Evolutionary conservation across 1,140 invertebrate species (phyloP), one percentile per base, ranked within the genome.

Genomic region (Panulirus ornatus): DNA sequence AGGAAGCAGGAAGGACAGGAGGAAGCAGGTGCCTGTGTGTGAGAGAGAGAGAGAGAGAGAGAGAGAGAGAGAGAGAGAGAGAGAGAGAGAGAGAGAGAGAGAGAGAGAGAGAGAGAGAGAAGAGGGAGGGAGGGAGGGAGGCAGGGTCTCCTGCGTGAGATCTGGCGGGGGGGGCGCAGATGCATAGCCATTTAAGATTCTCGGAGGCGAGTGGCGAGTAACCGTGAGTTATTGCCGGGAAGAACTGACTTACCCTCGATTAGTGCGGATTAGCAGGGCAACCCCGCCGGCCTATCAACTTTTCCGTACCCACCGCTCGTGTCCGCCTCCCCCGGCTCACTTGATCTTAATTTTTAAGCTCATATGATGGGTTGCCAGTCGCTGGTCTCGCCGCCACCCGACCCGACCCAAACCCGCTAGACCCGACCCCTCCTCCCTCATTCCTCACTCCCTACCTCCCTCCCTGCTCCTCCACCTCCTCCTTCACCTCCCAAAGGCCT

Each of bases 291-390:
- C 82, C 82, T 84, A 84, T 70, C 82, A 84, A 84, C 58, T 42
- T 63, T 11, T n/a, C 47, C 78, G 82, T 40, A 36, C 58, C 82
- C 34, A 38, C 44, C 27, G 40, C 84, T 42, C 30, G n/a, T 70
- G 34, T n/a, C 66, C 51, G 84, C 66, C 84, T 85, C 70, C 14
- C n/a, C 3, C 16, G 71, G 84, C 84, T 85, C 84, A 75, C 66
- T 85, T 85, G 84, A 85, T 85, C 84, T 85, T 85, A 85, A 85
- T 85, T 85, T 85, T 85, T 85, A 85, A 85, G 84, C 84, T 85
- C 84, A 54, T 19, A 75, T 85, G 84, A 85, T 85, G 84, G 84
- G 84, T 85, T 47, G 84, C 63, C 47, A 36, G 63, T 66, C 47
- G 76, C 42, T n/a, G n/a, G n/a, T 54, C 40, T 42, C 40, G 34